Conservation (phyloP, 2,113 vertebrate species). For the Mystacornis crossleyi region DNA sequence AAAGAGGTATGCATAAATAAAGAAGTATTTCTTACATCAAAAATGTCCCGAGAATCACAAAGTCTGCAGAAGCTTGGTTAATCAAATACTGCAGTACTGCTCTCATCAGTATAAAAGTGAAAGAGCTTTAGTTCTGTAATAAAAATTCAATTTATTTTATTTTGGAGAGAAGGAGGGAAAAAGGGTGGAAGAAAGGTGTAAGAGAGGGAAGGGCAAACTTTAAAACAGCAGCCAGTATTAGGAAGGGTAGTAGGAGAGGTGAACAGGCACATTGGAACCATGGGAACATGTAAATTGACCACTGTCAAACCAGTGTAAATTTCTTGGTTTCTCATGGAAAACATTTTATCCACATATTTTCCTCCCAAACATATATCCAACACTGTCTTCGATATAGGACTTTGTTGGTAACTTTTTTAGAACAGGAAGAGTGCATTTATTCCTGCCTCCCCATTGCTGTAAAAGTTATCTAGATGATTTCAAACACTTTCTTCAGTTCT, state of each 20-base stretch:
- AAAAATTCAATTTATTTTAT: slow-evolving; percentile 77
- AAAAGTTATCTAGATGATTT: slow-evolving; percentile 88
- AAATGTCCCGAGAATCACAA: slow-evolving; percentile 76
- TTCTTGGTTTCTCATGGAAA: slow-evolving; percentile 91
- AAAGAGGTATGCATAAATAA: slow-evolving; percentile 79
- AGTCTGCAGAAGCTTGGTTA: slow-evolving; percentile 79
- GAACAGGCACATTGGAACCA: slow-evolving; percentile 87
- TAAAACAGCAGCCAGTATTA: slow-evolving; percentile 80
- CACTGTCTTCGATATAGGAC: slow-evolving; percentile 63
- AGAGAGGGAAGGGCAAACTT: slow-evolving; percentile 78
- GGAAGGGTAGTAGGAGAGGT: slow-evolving; percentile 50
- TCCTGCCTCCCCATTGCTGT: slow-evolving; percentile 60
- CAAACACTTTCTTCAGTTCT: slow-evolving; percentile 98
- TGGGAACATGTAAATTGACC: slow-evolving; percentile 82
- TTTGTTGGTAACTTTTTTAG: slow-evolving; percentile 64
- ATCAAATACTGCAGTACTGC: slow-evolving; percentile 82
- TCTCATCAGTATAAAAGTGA: slow-evolving; percentile 84
- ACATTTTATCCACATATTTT: slow-evolving; percentile 83
- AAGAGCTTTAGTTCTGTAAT: slow-evolving; percentile 80
- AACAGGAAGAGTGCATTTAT: slow-evolving; percentile 55
- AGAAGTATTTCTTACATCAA: slow-evolving; percentile 78
- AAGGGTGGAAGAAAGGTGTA: neutral
- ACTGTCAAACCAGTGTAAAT: slow-evolving; percentile 92
- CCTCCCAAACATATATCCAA: slow-evolving; percentile 70
- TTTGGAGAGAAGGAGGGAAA: slow-evolving; percentile 2